Evolutionary conservation across 2,888 invertebrate genomes (phyloP), one percentile per base, ranked within the genome.

Genomic region (Ptychoptera albimana): DNA sequence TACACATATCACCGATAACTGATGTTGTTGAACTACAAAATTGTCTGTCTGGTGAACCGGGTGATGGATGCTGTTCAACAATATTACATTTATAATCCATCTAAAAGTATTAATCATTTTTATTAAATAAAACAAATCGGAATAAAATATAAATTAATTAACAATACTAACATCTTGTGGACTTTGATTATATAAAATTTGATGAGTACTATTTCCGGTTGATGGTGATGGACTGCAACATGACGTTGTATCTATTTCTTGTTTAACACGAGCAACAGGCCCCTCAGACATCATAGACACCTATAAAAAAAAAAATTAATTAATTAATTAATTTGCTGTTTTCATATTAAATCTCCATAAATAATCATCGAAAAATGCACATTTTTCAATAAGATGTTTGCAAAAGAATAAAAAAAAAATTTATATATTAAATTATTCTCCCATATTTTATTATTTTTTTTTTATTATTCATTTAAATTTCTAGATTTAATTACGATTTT

Each of bases 11-110:
- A 50, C 75, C 77, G 49, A 76, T 71, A 39, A 79, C 71, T 54
- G 79, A 77, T 38, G 89, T 87, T 3, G 89, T 89, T 29, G 87
- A 91, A 43, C 89, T 88, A 63, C 89, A 91, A 64, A 84, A 85
- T 63, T 89, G 88, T 60, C 84, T 77, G 54, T 89, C 88, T 0
- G 88, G 88, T 52, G 79, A 62, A 72, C 76, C 53, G 70, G 73
- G 8, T 67, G 67, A 54, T 70, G 70, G 48, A 57, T 57, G 34
- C 70, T 60, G 31, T 73, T 72, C 60, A 71, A 54, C 71, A 71
- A 66, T 41, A 43, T 50, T 48, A 47, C 45, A 46, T 44, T 48
- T 49, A 30, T 39, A 50, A 16, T 48, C 45, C 43, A 49, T n/a
- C 42, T 42, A 34, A 15, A 34, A 2, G 9, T 3, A 32, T 9